A percentile compares a stretch with the other conserved stretches of the same genome.
Conservation (phyloP, 1,140 invertebrate genomes). For the Polypedilum vanderplanki region DNA sequence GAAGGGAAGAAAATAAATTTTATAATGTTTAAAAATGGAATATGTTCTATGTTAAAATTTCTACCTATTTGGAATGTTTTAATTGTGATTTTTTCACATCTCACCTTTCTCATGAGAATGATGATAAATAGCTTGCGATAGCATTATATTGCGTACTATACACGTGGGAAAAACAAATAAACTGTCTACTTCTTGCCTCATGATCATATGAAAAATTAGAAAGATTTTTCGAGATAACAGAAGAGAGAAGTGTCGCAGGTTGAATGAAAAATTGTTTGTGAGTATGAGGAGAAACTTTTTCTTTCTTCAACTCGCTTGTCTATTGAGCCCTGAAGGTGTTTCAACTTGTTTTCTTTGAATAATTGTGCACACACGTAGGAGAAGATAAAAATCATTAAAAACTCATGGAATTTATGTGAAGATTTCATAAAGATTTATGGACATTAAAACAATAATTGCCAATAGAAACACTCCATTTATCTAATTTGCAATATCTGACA, state of each 20-base stretch:
- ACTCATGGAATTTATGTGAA: background rate
- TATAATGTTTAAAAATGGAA: background rate
- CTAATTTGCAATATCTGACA: background rate
- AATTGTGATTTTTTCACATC: background rate
- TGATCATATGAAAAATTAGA: background rate
- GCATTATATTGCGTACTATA: background rate
- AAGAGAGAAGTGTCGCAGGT: background rate
- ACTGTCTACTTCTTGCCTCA: background rate
- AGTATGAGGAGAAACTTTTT: background rate
- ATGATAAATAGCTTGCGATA: constrained; percentile 13
- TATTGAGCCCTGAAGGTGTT: background rate
- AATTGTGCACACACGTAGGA: no score
- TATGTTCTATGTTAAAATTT: no score
- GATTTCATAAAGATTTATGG: constrained; percentile 14
- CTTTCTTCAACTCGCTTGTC: background rate
- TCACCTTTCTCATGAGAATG: background rate
- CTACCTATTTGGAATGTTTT: background rate
- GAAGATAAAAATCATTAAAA: background rate
- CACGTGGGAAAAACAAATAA: constrained; percentile 5
- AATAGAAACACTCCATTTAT: background rate
- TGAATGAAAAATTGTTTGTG: background rate
- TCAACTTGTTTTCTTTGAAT: background rate
- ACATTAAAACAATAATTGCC: background rate
- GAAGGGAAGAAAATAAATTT: background rate
- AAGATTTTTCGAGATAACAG: background rate